phyloP scores from a whole-genome alignment of 2,888 invertebrate genomes.

The Urechis unicinctus region DNA sequence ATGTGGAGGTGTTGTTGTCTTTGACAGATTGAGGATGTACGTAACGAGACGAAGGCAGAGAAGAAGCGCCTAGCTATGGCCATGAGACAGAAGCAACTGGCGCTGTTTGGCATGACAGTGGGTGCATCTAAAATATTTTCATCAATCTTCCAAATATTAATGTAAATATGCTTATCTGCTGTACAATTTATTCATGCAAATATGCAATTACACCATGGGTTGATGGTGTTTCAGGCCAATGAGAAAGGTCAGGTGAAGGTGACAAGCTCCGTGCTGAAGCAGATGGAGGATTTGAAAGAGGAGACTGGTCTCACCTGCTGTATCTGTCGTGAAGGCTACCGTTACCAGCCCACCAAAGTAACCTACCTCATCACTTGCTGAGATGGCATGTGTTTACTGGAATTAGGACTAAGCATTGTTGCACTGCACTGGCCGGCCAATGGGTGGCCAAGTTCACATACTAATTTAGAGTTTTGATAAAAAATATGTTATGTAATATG shows the following conservation, averaged over 20 bases:
- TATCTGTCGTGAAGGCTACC: constrained; percentile 96
- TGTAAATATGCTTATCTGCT: too few relatives aligned
- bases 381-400: neutral
- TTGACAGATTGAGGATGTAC: constrained; percentile 76
- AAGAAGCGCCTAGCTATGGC: constrained; percentile 98
- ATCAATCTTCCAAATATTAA: neutral
- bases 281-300: constrained; percentile 90
- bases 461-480: too few relatives aligned
- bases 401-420: too few relatives aligned
- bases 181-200: neutral
- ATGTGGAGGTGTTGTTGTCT: neutral
- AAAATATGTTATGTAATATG: too few relatives aligned
- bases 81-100: constrained; percentile 90
- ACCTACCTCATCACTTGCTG: neutral
- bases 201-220: neutral
- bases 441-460: too few relatives aligned
- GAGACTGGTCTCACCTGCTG: constrained; percentile 94
- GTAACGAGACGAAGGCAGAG: constrained; percentile 88
- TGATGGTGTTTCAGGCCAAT: constrained; percentile 67
- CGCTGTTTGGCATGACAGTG: constrained; percentile 71
- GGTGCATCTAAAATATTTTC: constrained; percentile 12
- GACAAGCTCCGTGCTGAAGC: constrained; percentile 71
- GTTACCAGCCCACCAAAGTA: constrained; percentile 60
- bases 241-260: constrained; percentile 96
- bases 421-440: too few relatives aligned